phyloP scores from a whole-genome alignment of 2,113 vertebrate species.

The Myocastor coypus region DNA sequence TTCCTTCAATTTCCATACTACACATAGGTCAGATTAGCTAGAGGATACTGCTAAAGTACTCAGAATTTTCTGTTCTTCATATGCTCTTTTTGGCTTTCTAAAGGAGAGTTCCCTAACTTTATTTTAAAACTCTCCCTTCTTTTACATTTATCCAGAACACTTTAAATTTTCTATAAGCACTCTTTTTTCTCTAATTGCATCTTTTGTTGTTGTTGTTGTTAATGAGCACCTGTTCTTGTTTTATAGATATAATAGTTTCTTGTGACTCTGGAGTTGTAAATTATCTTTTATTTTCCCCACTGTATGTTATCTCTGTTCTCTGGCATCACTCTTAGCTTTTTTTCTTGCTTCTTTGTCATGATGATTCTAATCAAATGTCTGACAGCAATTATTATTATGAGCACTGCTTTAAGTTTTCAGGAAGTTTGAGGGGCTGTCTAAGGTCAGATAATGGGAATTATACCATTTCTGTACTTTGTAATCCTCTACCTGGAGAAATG shows the following conservation, averaged over 20 bases:
- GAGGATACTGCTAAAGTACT: background rate
- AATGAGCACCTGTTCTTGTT: slow-evolving; percentile 34
- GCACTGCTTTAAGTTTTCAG: slow-evolving; percentile 16
- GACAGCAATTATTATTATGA: slow-evolving; percentile 4
- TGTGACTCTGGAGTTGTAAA: background rate
- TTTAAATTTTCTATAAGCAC: slow-evolving; percentile 1
- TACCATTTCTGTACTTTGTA: background rate
- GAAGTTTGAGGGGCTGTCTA: background rate
- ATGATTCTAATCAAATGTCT: slow-evolving; percentile 18
- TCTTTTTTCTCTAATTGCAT: background rate
- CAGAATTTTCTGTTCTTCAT: background rate
- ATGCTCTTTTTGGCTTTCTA: background rate
- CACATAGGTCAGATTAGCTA: background rate
- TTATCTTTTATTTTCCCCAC: background rate
- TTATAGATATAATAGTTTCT: background rate
- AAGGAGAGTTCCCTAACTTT: background rate
- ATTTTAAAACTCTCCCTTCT: slow-evolving; percentile 12
- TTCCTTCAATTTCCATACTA: background rate
- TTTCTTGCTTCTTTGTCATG: background rate
- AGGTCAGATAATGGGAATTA: background rate
- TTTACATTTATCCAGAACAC: background rate
- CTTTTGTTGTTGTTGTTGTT: background rate
- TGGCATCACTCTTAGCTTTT: slow-evolving; percentile 25
- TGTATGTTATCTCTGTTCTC: background rate
- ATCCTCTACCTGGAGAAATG: background rate